Evolutionary conservation across 1,140 invertebrate genomes (phyloP), one percentile per base, ranked within the genome.

Genomic region (Goniozus legneri): DNA sequence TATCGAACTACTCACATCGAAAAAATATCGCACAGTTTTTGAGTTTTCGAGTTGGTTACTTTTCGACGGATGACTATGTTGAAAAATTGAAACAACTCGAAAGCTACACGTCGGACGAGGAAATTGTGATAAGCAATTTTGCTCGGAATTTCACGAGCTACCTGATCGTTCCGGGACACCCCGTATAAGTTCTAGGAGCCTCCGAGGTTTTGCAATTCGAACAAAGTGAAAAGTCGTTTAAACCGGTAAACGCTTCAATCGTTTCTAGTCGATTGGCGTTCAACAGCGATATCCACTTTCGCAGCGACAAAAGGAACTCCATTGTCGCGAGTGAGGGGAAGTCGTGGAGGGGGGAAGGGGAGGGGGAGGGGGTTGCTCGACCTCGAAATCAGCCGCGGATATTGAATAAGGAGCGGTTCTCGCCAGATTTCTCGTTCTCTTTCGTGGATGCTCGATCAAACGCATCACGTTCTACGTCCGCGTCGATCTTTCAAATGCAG

Each of bases 241-340:
- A 60, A 44, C 50, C 52, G 36, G 41, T 51, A 55, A 62, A 65
- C 55, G 54, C 31, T 54, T 63, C 52, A 54, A 62, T 63, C 57
- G 50, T 61, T 68, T 66, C 57, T 47, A 50, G 53, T 64, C 62
- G 64, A 67, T 68, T 67, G 62, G 44, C 50, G 54, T 58, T 61
- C 52, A 57, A 61, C 55, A 58, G 46, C 50, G 56, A 60, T 61
- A 66, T 62, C 54, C 60, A 59, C 62, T 63, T 60, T 47, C 31
- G 34, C 37, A 32, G 42, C 55, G 51, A 64, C 53, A 59, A 62
- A 59, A 52, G 58, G 60, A 48, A 47, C 22, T 44, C 44, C 40
- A 53, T 49, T 56, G 54, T 45, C 20, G 50, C 16, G 21, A 27
- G 38, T 4, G n/a, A 27, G 7, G 16, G 43, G 15, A 8, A 21